A percentile compares a stretch with the other conserved stretches of the same genome.
Conservation (phyloP, 2,888 invertebrate species). For the Pseudococcus jackbeardsleyi region DNA sequence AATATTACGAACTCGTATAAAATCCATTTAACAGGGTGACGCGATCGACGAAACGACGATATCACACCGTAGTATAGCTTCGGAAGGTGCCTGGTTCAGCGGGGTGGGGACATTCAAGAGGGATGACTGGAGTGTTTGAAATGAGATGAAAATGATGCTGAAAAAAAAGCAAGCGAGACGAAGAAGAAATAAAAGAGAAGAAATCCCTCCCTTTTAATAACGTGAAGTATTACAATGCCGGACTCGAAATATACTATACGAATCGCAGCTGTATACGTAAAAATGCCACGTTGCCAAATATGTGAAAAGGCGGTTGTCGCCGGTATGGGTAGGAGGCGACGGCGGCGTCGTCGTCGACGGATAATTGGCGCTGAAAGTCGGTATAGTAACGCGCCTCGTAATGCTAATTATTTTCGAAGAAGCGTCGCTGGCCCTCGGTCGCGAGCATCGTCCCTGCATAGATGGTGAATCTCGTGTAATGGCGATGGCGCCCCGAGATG, state of each 20-base stretch:
- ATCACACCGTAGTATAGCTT: no score
- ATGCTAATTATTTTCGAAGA: background rate
- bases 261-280: background rate
- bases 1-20: no score
- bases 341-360: background rate
- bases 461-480: no score
- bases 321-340: background rate
- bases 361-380: background rate
- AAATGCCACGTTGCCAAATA: background rate
- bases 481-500: no score
- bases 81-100: no score
- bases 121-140: no score
- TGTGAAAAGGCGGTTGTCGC: background rate
- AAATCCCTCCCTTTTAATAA: background rate
- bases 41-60: no score
- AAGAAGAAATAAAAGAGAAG: background rate
- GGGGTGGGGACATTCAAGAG: no score
- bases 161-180: background rate
- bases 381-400: background rate
- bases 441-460: no score
- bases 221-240: background rate
- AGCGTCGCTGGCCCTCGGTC: background rate
- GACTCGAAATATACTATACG: background rate
- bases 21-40: no score
- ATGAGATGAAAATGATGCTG: background rate